A percentile compares a stretch with the other conserved stretches of the same genome.
phyloP scores from a whole-genome alignment of 2,113 vertebrate genomes.

The Megaleporinus macrocephalus region DNA sequence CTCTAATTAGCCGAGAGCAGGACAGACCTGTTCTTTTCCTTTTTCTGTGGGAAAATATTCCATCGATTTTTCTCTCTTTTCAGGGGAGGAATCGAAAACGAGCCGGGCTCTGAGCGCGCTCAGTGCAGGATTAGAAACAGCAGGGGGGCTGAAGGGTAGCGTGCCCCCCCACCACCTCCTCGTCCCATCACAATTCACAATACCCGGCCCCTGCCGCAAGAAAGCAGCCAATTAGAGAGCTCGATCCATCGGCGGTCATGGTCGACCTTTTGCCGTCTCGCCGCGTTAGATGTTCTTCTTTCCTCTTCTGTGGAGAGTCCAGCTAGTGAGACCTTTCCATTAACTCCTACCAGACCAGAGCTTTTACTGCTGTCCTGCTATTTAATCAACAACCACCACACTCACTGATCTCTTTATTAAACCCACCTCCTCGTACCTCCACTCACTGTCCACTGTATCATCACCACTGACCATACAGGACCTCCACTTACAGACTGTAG shows the following conservation, averaged over 20 bases:
- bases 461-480: no score
- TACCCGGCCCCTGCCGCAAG: slow-evolving; percentile 20
- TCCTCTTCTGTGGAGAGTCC: slow-evolving; percentile 31
- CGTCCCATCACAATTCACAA: slow-evolving; percentile 40
- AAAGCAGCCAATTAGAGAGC: slow-evolving; percentile 62
- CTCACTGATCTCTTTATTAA: no score
- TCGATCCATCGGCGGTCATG: slow-evolving; percentile 56
- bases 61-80: slow-evolving; percentile 71
- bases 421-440: no score
- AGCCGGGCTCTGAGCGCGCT: slow-evolving; percentile 64
- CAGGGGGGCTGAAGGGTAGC: slow-evolving; percentile 67
- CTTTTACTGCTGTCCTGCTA: no score
- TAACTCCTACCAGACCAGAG: not conserved
- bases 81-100: slow-evolving; percentile 23
- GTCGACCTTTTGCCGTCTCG: slow-evolving; percentile 51
- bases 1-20: slow-evolving; percentile 71
- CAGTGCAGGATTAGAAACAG: slow-evolving; percentile 77
- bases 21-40: slow-evolving; percentile 71
- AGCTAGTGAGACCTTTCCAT: slow-evolving; percentile 13
- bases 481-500: no score
- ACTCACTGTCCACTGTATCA: no score
- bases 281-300: slow-evolving; percentile 46
- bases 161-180: slow-evolving; percentile 41
- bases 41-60: slow-evolving; percentile 82
- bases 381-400: no score